These are phyloP conservation scores for Hipposideros armiger DNA, from an alignment of 2,113 vertebrate species.

Conservation along the genomic window DNA sequence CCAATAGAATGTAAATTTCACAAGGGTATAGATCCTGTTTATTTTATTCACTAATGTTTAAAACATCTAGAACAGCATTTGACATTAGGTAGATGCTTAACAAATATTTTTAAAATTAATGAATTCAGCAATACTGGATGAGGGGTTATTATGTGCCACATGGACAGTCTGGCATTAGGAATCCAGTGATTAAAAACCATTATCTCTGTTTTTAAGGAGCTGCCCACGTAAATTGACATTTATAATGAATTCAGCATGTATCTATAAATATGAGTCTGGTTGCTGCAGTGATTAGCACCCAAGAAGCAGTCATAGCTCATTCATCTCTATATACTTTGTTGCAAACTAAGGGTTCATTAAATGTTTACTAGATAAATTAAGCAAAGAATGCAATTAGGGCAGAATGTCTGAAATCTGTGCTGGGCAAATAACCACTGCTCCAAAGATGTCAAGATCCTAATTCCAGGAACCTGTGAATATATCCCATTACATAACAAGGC, in stretches of 20 bases:
- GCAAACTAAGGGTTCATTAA: neutral
- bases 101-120: neutral
- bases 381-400: neutral
- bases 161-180: neutral
- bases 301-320: neutral
- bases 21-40: neutral
- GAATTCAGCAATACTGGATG: neutral
- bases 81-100: neutral
- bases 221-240: neutral
- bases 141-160: neutral
- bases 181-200: neutral
- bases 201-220: neutral
- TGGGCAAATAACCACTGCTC: neutral
- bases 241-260: neutral
- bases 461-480: neutral
- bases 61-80: neutral
- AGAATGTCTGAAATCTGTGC: neutral
- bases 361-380: neutral
- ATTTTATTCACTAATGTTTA: neutral
- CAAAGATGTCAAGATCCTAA: neutral
- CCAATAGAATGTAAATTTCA: neutral
- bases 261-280: neutral
- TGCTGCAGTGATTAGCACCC: neutral
- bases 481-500: neutral
- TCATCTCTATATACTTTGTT: neutral